Evolutionary conservation across 2,797 vertebrate species (phyloP), one percentile per base, ranked within the genome.

Genomic region (Muscicapa striata): DNA sequence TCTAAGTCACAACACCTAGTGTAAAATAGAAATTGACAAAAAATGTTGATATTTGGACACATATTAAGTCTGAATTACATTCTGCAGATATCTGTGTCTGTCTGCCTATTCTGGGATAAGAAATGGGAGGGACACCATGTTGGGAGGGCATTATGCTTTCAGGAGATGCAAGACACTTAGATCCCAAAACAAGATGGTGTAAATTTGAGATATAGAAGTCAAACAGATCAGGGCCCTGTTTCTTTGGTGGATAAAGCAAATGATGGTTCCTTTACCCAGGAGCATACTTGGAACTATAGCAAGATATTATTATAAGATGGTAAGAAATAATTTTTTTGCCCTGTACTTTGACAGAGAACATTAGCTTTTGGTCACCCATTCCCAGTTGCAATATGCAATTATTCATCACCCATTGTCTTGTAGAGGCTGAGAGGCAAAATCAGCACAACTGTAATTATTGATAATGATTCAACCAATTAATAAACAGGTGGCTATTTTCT

Each of bases 401-500:
- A 59, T 21, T 79, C 48, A 70, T 81, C 61, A 72, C 3, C 49
- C 22, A 49, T 34, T 75, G 30, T 73, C 73, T 69, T 87, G 24
- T 30, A 84, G 18, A 75, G 27, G 49, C 8, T 70, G 88, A 70
- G 2, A 57, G 67, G 27, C 48, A 87, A 59, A 21, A 74, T 49
- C 43, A 94, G 4, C 38, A 68, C 51, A 75, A 59, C 30, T 11
- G 4, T 38, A 68, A 85, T 62, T 89, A 87, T 81, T 80, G 70
- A 38, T 87, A 83, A 83, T 1, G 4, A 84, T 27, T 86, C 55
- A 86, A 62, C 3, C 13, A 85, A 34, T 68, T 82, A 76, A 77
- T 86, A 88, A 87, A 81, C 61, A 29, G 58, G 40, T 61, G 27
- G 30, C 11, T 74, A 30, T 89, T 94, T 89, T 84, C 52, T 87